phyloP scores from a whole-genome alignment of 1,140 invertebrate species.

The Medauroidea extradentata region DNA sequence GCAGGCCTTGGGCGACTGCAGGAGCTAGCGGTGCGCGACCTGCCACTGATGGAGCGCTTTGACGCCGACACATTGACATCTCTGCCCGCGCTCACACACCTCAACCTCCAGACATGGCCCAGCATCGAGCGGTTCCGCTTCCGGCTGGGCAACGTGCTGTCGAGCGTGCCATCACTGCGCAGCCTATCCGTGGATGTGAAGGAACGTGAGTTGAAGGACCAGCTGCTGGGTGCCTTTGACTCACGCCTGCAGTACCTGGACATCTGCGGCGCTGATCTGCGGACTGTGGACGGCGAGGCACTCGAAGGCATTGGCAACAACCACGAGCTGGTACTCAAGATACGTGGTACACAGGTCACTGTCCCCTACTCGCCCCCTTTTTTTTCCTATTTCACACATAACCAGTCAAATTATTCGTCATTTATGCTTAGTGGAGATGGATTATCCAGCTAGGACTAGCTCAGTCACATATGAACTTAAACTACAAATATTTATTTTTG shows the following conservation, averaged over 20 bases:
- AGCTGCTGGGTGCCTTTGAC: constrained; percentile 65
- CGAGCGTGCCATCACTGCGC: constrained; percentile 52
- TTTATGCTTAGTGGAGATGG: too few relatives aligned
- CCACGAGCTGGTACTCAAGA: constrained; percentile 66
- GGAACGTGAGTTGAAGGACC: constrained; percentile 62
- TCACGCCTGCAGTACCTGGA: constrained; percentile 70
- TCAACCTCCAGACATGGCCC: constrained; percentile 61
- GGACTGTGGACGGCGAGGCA: constrained; percentile 62
- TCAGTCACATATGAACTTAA: too few relatives aligned
- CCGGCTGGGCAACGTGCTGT: constrained; percentile 55
- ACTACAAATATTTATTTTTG: too few relatives aligned
- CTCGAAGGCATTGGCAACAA: constrained; percentile 50
- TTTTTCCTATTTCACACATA: too few relatives aligned
- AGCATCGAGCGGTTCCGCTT: constrained; percentile 55
- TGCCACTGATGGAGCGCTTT: constrained; percentile 46
- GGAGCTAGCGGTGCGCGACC: constrained; percentile 42
- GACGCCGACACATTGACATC: constrained; percentile 60
- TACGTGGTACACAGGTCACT: constrained; percentile 60
- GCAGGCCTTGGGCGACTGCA: constrained; percentile 45
- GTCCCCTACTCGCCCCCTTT: too few relatives aligned
- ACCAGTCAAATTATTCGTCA: too few relatives aligned
- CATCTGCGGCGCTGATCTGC: constrained; percentile 67
- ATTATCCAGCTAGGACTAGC: too few relatives aligned
- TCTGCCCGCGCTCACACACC: constrained; percentile 53
- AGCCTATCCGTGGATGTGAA: constrained; percentile 65